A percentile compares a stretch with the other conserved stretches of the same genome.
phyloP scores from a whole-genome alignment of 2,113 vertebrate species.

The Mirounga angustirostris region DNA sequence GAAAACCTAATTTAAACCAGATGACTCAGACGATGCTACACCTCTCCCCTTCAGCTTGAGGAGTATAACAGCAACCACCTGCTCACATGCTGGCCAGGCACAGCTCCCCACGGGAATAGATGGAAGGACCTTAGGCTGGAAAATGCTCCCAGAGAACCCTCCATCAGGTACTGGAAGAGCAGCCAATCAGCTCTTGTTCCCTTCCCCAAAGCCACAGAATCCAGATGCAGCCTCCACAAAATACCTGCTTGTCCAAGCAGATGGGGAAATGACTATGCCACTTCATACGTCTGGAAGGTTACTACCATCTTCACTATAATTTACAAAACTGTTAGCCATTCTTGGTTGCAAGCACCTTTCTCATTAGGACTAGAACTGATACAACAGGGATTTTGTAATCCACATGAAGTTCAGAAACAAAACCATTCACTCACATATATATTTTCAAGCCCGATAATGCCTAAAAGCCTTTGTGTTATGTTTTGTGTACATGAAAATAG shows the following conservation, averaged over 20 bases:
- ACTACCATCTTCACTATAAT: background rate
- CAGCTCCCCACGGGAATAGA: no score
- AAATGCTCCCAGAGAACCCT: background rate
- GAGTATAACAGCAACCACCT: background rate
- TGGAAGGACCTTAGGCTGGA: background rate
- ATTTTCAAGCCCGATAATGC: background rate
- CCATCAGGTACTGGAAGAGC: background rate
- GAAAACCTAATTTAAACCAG: conserved; percentile 42
- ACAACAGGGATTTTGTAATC: background rate
- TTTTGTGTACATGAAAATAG: conserved; percentile 38
- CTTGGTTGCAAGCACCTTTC: background rate
- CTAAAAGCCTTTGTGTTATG: background rate
- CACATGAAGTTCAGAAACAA: conserved; percentile 23
- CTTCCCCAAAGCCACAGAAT: background rate
- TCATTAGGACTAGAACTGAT: background rate
- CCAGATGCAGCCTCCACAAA: background rate
- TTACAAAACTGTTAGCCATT: background rate
- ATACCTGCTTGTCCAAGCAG: background rate
- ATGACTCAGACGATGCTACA: background rate
- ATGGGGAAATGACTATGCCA: background rate
- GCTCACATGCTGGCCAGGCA: background rate
- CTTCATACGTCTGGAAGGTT: background rate
- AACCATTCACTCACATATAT: conserved; percentile 5
- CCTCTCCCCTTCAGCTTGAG: background rate
- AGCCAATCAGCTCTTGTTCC: background rate